phyloP scores from a whole-genome alignment of 2,888 invertebrate species.

The Poecilus cupreus region DNA sequence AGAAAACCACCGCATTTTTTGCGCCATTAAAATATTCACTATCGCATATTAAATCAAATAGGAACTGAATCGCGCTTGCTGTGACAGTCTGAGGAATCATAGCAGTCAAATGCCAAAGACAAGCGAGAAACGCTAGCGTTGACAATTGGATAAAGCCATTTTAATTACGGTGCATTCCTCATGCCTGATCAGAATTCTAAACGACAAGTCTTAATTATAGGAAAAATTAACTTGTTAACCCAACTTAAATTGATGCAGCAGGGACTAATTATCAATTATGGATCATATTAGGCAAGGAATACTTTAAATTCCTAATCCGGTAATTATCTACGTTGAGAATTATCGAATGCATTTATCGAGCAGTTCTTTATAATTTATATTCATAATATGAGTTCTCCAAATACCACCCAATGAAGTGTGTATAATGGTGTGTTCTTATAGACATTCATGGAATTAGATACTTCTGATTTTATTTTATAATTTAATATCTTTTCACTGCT shows the following conservation, averaged over 20 bases:
- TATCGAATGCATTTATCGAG: too few relatives aligned
- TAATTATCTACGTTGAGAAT: too few relatives aligned
- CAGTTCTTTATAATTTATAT: too few relatives aligned
- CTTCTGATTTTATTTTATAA: too few relatives aligned
- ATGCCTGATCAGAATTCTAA: conserved; percentile 19
- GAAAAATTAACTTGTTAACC: conserved; percentile 25
- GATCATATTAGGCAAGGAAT: background rate
- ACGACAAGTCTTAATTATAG: conserved; percentile 34
- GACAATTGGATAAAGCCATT: conserved; percentile 33
- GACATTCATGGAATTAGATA: too few relatives aligned
- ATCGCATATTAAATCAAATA: conserved; percentile 30
- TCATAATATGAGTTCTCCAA: too few relatives aligned
- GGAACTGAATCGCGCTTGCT: background rate
- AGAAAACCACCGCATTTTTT: background rate
- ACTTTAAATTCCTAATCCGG: background rate
- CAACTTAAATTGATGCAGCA: conserved; percentile 18
- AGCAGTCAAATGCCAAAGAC: background rate
- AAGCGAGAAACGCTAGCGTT: background rate
- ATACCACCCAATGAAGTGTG: too few relatives aligned
- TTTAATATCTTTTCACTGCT: too few relatives aligned
- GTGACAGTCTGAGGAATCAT: conserved; percentile 19
- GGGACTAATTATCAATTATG: conserved; percentile 20
- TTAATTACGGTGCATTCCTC: conserved; percentile 37
- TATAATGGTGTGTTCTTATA: too few relatives aligned
- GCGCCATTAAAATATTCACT: conserved; percentile 18